Evolutionary conservation across 2,888 invertebrate species (phyloP).

Genomic region (Chalcosyrphus nemorum): DNA sequence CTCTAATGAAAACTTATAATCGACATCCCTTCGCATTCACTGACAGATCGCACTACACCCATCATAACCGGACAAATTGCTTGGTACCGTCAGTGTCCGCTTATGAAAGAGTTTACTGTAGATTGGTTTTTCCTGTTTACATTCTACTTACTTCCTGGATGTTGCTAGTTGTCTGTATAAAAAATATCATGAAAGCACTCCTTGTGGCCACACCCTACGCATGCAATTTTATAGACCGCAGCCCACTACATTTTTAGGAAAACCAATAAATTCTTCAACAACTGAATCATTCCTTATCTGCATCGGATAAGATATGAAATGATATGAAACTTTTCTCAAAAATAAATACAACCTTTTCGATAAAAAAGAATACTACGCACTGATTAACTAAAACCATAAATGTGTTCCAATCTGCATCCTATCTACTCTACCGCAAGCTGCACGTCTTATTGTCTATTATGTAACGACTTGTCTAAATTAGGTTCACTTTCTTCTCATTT

Average conservation of each 20-base stretch:
- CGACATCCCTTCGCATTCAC: no score
- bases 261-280: not conserved
- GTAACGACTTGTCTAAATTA: not conserved
- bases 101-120: no score
- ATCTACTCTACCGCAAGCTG: not conserved
- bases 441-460: slow-evolving; percentile 6
- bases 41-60: no score
- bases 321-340: not conserved
- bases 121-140: no score
- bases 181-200: no score
- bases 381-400: not conserved
- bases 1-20: no score
- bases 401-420: not conserved
- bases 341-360: not conserved
- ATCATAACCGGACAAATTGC: no score
- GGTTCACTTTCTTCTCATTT: slow-evolving; percentile 36
- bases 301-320: not conserved
- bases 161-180: no score
- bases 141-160: no score
- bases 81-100: no score
- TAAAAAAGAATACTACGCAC: not conserved
- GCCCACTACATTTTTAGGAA: not conserved
- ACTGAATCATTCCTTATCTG: not conserved
- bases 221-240: not conserved
- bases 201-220: not conserved